Conservation (phyloP, 2,888 invertebrate species). For the Antheraea assamensis region DNA sequence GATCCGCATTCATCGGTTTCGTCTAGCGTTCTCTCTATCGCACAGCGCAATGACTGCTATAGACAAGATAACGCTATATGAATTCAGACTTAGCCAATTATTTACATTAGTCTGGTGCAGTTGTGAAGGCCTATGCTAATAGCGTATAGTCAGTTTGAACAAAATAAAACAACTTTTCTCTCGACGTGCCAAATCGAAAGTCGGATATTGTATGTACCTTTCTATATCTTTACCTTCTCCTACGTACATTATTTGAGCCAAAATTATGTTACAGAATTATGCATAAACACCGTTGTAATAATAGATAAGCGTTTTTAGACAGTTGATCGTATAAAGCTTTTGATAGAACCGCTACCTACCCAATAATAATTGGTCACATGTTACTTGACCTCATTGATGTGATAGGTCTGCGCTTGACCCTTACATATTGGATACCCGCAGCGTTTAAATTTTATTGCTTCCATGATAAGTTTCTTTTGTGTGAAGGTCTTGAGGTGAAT, state of each 20-base stretch:
- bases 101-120: too few species aligned
- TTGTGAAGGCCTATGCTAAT: too few species aligned
- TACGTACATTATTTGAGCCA: background rate
- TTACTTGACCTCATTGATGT: conserved; percentile 10
- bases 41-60: too few species aligned
- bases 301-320: background rate
- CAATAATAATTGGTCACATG: conserved; percentile 12
- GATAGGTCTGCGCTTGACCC: conserved; percentile 13
- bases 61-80: too few species aligned
- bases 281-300: background rate
- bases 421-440: conserved; percentile 2
- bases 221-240: too few species aligned
- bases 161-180: too few species aligned
- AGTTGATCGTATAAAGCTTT: background rate
- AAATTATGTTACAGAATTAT: background rate
- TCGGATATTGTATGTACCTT: background rate
- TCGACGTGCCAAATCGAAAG: too few species aligned
- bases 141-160: too few species aligned
- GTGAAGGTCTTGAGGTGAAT: conserved; percentile 10
- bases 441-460: conserved; percentile 13
- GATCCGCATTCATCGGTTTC: too few species aligned
- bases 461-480: conserved; percentile 2
- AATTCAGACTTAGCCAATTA: too few species aligned
- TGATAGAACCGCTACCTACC: background rate
- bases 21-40: too few species aligned